phyloP scores from a whole-genome alignment of 2,113 vertebrate genomes.

The Periophthalmus modestus region DNA sequence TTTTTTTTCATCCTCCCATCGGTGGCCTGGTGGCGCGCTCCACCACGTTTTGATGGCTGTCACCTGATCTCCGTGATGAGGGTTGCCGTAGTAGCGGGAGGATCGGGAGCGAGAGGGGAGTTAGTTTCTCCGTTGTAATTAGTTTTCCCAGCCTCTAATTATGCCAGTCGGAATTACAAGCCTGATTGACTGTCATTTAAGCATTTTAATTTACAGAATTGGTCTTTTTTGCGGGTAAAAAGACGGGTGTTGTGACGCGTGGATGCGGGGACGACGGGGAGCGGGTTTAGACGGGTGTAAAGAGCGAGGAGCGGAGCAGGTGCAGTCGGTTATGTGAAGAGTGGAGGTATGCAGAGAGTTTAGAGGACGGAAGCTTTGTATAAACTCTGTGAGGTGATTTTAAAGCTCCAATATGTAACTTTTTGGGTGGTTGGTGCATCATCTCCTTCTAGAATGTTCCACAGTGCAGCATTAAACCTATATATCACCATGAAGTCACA shows the following conservation, averaged over 20 bases:
- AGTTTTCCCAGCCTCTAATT: conserved; percentile 86
- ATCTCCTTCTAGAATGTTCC: too few species aligned
- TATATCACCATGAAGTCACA: too few species aligned
- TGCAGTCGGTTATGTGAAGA: conserved; percentile 17
- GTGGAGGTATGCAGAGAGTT: conserved; percentile 1
- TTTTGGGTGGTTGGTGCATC: background rate
- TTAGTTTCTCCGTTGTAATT: conserved; percentile 89
- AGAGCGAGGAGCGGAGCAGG: conserved; percentile 35
- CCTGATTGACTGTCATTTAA: conserved; percentile 87
- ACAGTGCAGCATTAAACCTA: too few species aligned
- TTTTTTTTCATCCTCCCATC: conserved; percentile 58
- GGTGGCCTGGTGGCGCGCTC: conserved; percentile 61
- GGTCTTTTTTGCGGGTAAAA: conserved; percentile 65
- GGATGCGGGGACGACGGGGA: conserved; percentile 19
- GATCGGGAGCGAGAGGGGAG: conserved; percentile 68
- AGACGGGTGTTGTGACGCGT: conserved; percentile 60
- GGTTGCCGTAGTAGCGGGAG: conserved; percentile 79
- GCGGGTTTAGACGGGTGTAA: conserved; percentile 44
- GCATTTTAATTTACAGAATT: conserved; percentile 78
- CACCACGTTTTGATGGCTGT: conserved; percentile 78
- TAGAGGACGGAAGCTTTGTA: background rate
- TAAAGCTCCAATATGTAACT: too few species aligned
- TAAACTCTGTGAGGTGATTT: too few species aligned
- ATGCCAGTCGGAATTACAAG: conserved; percentile 83
- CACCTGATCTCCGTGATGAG: conserved; percentile 82